These are phyloP conservation scores for Brachypteracias leptosomus DNA, from an alignment of 2,113 vertebrate genomes.

Conservation along the genomic window DNA sequence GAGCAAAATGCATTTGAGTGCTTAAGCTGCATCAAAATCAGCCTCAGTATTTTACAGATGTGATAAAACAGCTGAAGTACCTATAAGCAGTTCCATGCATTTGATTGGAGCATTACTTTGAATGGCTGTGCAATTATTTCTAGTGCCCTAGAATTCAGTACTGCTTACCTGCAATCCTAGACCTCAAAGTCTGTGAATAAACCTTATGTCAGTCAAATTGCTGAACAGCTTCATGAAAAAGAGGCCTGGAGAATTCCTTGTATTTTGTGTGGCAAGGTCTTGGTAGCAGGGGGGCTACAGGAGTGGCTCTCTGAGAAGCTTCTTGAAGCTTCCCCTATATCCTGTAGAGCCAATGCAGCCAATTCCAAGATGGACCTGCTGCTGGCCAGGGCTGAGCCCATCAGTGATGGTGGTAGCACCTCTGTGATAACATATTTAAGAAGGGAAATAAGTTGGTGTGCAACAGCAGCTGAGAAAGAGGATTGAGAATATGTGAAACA, in stretches of 20 bases:
- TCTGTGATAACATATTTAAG: background rate
- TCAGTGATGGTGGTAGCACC: too few relatives aligned
- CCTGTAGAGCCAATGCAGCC: background rate
- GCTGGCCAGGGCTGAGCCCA: background rate
- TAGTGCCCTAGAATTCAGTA: background rate
- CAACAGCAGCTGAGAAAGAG: background rate
- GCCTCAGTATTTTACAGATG: background rate
- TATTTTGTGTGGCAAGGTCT: background rate
- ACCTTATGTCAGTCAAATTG: background rate
- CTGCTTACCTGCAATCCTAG: background rate
- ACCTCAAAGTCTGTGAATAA: background rate
- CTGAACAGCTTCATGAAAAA: background rate
- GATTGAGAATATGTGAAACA: background rate
- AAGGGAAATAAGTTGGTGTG: too few relatives aligned
- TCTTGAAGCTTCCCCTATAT: background rate
- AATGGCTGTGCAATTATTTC: background rate
- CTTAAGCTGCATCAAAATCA: background rate
- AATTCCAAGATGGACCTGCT: background rate
- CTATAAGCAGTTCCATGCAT: background rate
- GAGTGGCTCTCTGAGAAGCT: background rate
- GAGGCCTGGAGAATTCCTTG: background rate
- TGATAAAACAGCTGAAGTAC: background rate
- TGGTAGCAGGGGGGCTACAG: background rate
- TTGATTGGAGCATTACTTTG: background rate
- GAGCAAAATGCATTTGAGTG: background rate